Evolutionary conservation across 2,113 vertebrate genomes (phyloP), one percentile per base, ranked within the genome.

Genomic region (Entomyzon cyanotis): DNA sequence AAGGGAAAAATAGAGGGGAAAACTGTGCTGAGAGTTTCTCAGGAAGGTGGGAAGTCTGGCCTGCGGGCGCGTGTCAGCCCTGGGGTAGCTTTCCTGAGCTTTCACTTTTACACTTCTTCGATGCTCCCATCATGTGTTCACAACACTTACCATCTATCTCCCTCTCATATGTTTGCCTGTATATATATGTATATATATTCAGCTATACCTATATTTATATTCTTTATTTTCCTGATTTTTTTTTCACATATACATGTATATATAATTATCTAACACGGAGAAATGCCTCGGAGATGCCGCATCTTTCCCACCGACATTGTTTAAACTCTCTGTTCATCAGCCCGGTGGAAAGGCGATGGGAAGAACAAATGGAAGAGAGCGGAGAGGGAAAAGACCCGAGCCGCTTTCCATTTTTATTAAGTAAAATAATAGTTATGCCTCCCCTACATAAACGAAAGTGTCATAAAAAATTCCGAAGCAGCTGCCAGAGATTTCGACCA

Each of bases 401-500:
- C 75, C 67, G 65, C 82, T 93, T 84, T 95, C 70, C 90, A 56
- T 71, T 95, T 95, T 94, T 95, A 96, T 96, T 93, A 95, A 93
- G 94, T 92, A 96, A 97, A 93, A 97, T 94, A 97, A 97, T 96
- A 92, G 94, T 94, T 91, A 77, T 95, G 92, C 92, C 88, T 96
- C 88, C 91, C 73, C 84, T 93, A 93, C 89, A 90, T 95, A 94
- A 97, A 94, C 89, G 88, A 90, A 96, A 95, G 95, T 95, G 96
- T 94, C 95, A 94, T 95, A 97, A 97, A 97, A 95, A 96, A 96
- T 96, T 94, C 95, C 86, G 71, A 92, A 96, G 82, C 97, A 97
- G 96, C 96, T 97, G 96, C 96, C 90, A 89, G 95, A 88, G 94
- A 96, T 95, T 94, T 95, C 84, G 97, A 97, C 97, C 97, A 97